Percentiles rank a stretch among this genome's conserved stretches.
phyloP scores from a whole-genome alignment of 2,797 vertebrate genomes.

The Peromyscus aztecus region DNA sequence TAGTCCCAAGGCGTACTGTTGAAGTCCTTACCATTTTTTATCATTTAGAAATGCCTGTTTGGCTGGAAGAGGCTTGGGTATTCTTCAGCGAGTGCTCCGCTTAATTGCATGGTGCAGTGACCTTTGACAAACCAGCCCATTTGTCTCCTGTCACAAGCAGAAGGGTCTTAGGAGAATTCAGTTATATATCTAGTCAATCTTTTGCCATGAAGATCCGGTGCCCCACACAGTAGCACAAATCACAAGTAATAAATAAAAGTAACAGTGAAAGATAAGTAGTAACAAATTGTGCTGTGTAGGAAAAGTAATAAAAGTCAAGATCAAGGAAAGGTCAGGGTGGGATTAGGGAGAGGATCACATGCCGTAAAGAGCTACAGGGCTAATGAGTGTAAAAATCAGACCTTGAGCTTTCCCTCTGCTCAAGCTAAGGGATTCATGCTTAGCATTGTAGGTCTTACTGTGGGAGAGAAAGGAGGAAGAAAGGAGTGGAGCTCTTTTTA shows the following conservation, averaged over 20 bases:
- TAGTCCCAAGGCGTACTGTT: background rate
- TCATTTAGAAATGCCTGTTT: constrained; percentile 50
- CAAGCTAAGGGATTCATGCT: background rate
- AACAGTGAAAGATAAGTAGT: background rate
- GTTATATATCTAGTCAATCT: background rate
- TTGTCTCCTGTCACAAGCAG: background rate
- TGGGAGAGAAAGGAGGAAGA: background rate
- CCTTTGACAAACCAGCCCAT: background rate
- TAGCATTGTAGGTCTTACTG: background rate
- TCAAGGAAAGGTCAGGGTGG: background rate
- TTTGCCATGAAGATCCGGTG: background rate
- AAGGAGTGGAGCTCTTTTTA: background rate
- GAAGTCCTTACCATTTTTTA: background rate
- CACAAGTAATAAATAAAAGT: constrained; percentile 25
- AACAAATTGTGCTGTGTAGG: background rate
- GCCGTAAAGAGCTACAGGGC: background rate
- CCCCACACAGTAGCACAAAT: background rate
- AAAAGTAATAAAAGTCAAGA: constrained; percentile 12
- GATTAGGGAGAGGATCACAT: background rate
- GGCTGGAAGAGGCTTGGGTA: background rate
- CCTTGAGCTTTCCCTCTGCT: background rate
- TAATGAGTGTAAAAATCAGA: background rate
- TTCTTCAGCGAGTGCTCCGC: background rate
- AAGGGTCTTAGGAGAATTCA: background rate
- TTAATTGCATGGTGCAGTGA: background rate